Conservation (phyloP, 2,888 invertebrate genomes). For the Lasioglossum leucozonium region DNA sequence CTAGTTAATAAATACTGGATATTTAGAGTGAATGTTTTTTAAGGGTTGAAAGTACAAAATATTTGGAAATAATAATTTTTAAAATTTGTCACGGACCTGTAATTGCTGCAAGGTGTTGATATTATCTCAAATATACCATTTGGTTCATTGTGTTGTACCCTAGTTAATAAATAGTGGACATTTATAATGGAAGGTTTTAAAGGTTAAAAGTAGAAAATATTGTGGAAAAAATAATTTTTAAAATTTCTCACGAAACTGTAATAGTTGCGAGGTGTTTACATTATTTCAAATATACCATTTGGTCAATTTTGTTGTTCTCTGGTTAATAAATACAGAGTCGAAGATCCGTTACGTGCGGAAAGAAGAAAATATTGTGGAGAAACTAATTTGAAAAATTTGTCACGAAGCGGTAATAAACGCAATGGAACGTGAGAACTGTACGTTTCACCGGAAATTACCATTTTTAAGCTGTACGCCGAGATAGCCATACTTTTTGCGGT, state of each 20-base stretch:
- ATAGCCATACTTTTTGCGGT: conserved; percentile 36
- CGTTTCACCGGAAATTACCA: not conserved
- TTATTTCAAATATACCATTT: not conserved
- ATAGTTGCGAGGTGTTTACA: not conserved
- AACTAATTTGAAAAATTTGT: not conserved
- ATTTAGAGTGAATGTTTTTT: no score
- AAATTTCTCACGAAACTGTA: not conserved
- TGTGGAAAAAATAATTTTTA: not conserved
- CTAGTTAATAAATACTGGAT: no score
- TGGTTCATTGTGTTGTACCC: not conserved
- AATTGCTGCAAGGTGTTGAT: no score
- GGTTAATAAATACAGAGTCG: not conserved
- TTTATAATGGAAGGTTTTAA: not conserved
- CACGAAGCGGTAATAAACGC: not conserved
- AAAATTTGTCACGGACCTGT: no score
- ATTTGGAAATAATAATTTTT: no score
- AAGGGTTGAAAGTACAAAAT: no score
- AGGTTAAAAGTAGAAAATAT: not conserved
- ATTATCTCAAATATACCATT: no score
- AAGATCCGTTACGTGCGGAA: not conserved
- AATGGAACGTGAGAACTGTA: not conserved
- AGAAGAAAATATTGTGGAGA: not conserved
- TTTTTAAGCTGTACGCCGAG: not conserved
- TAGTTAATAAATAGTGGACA: not conserved
- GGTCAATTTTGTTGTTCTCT: not conserved